These are phyloP conservation scores for Coracias cyanogaster DNA, from an alignment of 2,797 vertebrate genomes.

Conservation along the genomic window DNA sequence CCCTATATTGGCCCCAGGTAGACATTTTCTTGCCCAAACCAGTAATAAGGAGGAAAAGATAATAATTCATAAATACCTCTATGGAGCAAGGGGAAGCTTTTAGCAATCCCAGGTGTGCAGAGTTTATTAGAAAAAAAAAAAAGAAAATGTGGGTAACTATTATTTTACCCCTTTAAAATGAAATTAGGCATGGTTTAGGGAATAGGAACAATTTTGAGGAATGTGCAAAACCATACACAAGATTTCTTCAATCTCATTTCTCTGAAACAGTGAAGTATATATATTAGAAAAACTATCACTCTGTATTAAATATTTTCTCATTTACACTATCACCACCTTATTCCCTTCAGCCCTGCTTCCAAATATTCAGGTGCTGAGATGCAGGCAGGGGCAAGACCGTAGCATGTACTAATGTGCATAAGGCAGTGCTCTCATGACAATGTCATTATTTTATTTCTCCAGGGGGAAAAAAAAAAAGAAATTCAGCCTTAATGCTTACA, in stretches of 20 bases:
- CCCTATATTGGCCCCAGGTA: conserved; percentile 26
- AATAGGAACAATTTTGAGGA: conserved; percentile 11
- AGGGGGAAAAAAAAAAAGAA: conserved; percentile 37
- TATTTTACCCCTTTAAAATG: conserved; percentile 40
- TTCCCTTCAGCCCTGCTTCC: background rate
- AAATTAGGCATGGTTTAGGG: conserved; percentile 24
- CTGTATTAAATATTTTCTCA: conserved; percentile 23
- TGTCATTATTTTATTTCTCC: conserved; percentile 24
- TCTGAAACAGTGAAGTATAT: background rate
- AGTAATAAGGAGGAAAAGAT: conserved; percentile 44
- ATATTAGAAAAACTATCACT: background rate
- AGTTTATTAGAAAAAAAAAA: conserved; percentile 18
- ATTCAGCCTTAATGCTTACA: conserved; percentile 5
- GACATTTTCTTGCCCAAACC: conserved; percentile 42
- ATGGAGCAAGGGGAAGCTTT: conserved; percentile 36
- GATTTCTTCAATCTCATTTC: conserved; percentile 8
- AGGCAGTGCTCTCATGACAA: conserved; percentile 34
- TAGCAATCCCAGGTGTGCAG: conserved; percentile 17
- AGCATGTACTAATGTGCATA: background rate
- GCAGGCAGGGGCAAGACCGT: background rate
- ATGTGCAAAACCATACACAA: background rate
- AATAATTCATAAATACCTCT: conserved; percentile 36
- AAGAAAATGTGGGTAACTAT: conserved; percentile 42
- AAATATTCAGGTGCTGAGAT: background rate
- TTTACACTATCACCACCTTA: conserved; percentile 38